These are phyloP conservation scores for Zosterops japonicus DNA, from an alignment of 2,113 vertebrate genomes.

Conservation along the genomic window DNA sequence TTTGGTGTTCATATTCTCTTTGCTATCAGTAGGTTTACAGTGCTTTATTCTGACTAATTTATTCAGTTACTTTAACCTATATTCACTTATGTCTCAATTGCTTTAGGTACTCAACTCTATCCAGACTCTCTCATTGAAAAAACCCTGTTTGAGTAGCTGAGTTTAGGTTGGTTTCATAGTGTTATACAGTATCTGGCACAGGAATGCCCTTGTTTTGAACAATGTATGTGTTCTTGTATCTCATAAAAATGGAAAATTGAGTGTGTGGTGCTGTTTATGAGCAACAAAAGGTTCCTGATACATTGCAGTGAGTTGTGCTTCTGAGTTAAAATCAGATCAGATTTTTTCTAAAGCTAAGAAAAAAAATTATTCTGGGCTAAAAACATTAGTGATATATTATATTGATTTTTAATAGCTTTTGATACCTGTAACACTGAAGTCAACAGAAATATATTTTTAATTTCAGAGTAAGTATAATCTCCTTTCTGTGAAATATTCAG, in stretches of 20 bases:
- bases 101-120: background rate
- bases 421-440: background rate
- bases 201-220: background rate
- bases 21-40: background rate
- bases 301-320: background rate
- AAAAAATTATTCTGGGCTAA: background rate
- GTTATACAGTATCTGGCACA: background rate
- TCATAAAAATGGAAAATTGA: background rate
- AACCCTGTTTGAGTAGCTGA: background rate
- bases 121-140: background rate
- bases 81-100: background rate
- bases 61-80: background rate
- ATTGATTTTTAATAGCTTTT: background rate
- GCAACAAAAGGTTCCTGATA: background rate
- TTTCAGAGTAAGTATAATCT: background rate
- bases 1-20: background rate
- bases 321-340: background rate
- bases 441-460: background rate
- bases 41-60: background rate
- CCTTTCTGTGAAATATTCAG: background rate
- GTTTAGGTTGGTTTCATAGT: background rate
- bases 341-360: background rate
- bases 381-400: background rate
- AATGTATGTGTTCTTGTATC: background rate
- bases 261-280: background rate